phyloP scores from a whole-genome alignment of 1,140 invertebrate species.

The Drosophila trapezifrons region DNA sequence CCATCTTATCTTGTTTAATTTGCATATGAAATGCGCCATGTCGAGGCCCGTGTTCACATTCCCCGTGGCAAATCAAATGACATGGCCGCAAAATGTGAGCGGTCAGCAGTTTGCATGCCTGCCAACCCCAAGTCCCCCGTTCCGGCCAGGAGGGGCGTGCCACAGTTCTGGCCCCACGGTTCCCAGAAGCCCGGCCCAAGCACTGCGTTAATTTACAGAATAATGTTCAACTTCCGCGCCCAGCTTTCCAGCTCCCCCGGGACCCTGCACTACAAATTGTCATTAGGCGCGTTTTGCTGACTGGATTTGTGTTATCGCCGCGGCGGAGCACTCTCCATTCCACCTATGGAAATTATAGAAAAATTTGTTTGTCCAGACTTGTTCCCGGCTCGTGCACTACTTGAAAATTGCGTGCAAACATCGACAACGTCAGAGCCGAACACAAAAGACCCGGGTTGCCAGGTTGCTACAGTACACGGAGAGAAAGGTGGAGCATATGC shows the following conservation, averaged over 20 bases:
- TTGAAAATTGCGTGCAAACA: constrained; percentile 79
- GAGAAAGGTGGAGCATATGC: not conserved
- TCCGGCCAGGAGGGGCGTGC: constrained; percentile 37
- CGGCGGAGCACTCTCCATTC: constrained; percentile 13
- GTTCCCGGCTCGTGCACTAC: constrained; percentile 62
- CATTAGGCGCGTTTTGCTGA: constrained; percentile 62
- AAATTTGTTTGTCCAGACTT: constrained; percentile 79
- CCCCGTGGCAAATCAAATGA: constrained; percentile 74
- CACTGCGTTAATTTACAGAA: constrained; percentile 76
- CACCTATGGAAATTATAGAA: constrained; percentile 71
- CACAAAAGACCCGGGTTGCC: constrained; percentile 21
- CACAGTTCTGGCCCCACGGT: constrained; percentile 32
- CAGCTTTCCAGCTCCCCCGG: constrained; percentile 1
- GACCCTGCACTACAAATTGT: constrained; percentile 67
- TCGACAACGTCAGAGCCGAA: constrained; percentile 25
- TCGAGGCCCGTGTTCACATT: constrained; percentile 52
- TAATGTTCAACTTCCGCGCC: constrained; percentile 73
- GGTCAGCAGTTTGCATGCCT: constrained; percentile 62
- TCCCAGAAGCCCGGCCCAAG: constrained; percentile 25
- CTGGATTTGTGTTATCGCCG: constrained; percentile 50
- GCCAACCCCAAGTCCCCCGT: not conserved
- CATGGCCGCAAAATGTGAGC: constrained; percentile 60
- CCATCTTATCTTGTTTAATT: constrained; percentile 74
- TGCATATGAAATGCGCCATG: constrained; percentile 80
- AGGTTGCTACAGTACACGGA: constrained; percentile 28